Evolutionary conservation across 2,888 invertebrate genomes (phyloP), one percentile per base, ranked within the genome.

Genomic region (Isoperla grammatica): DNA sequence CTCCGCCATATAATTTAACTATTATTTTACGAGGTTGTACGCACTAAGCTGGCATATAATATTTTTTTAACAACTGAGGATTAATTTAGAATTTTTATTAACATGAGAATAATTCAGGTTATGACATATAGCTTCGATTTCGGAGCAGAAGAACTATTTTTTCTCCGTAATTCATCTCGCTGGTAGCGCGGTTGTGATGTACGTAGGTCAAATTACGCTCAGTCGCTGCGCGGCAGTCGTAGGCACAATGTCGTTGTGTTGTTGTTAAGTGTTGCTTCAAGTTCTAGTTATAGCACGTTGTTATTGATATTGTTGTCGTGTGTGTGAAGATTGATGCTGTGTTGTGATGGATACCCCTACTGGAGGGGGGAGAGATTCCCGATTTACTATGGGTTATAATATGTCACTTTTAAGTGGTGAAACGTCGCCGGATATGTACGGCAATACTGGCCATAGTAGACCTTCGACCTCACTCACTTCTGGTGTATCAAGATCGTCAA

Each of bases 351-450:
- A 90, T 84, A 84, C 86, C 79, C 87, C 89, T 78, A 87, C 89
- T 84, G 88, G 89, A 82, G 69, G 69, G 68, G 83, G 83, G 77
- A 86, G 90, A 81, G 90, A 90, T 82, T 86, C 88, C 85, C 89
- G 90, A 78, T 90, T 89, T 79, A 88, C 87, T 80, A 84, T 90
- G 79, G 86, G 88, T 75, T 90, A 90, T 78, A 85, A 86, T 78
- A 90, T 90, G 84, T 88, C 90, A 72, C 80, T 90, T 74, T 82
- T 89, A 71, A 81, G 84, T 70, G 84, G 87, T 71, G 90, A 90
- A 72, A 85, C 87, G 73, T 82, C 85, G 66, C 76, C 80, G 64
- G 90, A 90, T 72, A 87, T 90, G 76, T 90, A 90, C 77, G 86
- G 85, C 65, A 79, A 77, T 69, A 69, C 73, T 61, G 70, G 69